Base-by-base conservation (phyloP, 2,888 invertebrate genomes). In the Colletes collaris region DNA sequence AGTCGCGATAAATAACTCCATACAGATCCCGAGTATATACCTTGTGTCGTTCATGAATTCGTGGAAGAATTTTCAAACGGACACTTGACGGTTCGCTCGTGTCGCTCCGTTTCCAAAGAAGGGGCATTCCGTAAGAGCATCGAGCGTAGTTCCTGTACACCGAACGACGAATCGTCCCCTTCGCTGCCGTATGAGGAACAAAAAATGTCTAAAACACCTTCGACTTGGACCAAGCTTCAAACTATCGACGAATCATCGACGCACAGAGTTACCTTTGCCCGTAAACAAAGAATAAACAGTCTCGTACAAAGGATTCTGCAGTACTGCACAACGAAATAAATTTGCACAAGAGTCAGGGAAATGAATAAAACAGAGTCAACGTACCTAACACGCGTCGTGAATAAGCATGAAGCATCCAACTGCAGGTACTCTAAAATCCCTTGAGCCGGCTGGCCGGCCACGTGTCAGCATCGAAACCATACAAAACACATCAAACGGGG, bases 101-200 rank as follows among this genome's bases (percentile, higher is more conserved):
- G n/a, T 44, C n/a, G 50, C 10, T 11, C n/a, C 5, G 71, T 56
- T 66, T 68, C 71, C 68, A 65, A 64, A 70, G 78, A 79, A 68
- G 66, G 40, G 49, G 74, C 82, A 87, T 87, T 86, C 88, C 86
- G 76, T 27, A 63, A 69, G 83, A 60, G 78, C 88, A 76, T 70
- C 77, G 69, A 49, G 68, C 87, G 83, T 84, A 77, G 73, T 84
- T 87, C 88, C 88, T 78, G 84, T 52, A 8, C 60, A 65, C 44
- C 68, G 71, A 4, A 0, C 40, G 80, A 86, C 64, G 82, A 79
- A 75, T 80, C 72, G 74, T 63, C 56, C 77, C 49, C 73, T 76
- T 62, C 56, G 37, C 49, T 46, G 35, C 64, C 49, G 70, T 40
- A 7, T 3, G 4, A 19, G 40, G 4, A 3, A 44, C 44, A 46